phyloP scores from a whole-genome alignment of 1,140 invertebrate genomes.

The Ditylenchus dipsaci region DNA sequence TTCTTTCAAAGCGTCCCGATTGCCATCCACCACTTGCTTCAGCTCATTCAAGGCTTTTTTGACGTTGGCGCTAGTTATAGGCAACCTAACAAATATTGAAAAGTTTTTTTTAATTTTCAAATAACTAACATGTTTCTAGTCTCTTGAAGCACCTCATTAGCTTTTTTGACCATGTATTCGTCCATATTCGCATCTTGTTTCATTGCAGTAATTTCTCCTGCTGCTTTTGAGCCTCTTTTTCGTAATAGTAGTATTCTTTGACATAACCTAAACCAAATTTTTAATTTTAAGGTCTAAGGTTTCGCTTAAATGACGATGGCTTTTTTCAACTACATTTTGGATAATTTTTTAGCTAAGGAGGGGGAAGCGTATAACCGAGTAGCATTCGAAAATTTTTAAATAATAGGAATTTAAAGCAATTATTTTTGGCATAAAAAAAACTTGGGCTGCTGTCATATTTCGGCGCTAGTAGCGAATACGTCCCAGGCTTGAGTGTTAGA shows the following conservation, averaged over 20 bases:
- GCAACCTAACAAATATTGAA: not conserved
- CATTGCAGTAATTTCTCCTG: conserved; percentile 21
- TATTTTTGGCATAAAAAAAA: no score
- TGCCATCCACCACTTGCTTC: conserved; percentile 7
- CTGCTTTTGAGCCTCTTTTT: conserved; percentile 33
- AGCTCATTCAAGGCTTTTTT: conserved; percentile 5
- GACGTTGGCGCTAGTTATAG: conserved; percentile 2
- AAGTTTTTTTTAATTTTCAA: not conserved
- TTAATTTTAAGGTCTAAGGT: no score
- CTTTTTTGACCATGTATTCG: conserved; percentile 29
- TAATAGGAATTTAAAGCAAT: no score
- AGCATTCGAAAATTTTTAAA: no score
- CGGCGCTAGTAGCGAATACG: no score
- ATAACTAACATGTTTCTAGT: not conserved
- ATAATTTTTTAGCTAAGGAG: no score
- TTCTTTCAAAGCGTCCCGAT: not conserved
- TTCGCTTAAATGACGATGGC: no score
- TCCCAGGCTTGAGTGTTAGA: no score
- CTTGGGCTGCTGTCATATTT: no score
- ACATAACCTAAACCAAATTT: not conserved
- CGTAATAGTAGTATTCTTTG: conserved; percentile 28
- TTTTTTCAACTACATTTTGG: no score
- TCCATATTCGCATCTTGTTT: conserved; percentile 26
- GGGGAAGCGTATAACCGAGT: no score
- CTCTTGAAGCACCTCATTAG: conserved; percentile 1